Evolutionary conservation across 1,140 invertebrate genomes (phyloP), one percentile per base, ranked within the genome.

Genomic region (Wasmannia auropunctata): DNA sequence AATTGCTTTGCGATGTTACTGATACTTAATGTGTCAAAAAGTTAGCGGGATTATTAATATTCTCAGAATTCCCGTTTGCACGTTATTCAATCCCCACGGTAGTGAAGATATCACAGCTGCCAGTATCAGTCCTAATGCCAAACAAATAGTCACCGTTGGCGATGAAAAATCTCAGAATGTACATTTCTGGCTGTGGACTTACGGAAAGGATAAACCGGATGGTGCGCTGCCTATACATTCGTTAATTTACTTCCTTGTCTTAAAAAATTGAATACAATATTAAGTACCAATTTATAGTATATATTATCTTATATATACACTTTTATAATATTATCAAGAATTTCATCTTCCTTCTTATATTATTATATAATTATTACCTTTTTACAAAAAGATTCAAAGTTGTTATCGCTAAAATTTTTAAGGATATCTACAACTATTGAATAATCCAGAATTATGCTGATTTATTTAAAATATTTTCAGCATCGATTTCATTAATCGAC

Each of bases 161-260:
- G 94, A 95, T 76, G 92, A 93, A 75, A 92, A 92, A 6, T 92
- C 89, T 77, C 95, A 95, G 62, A 91, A 88, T 0, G 91, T 96
- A 0, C 90, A 95, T 49, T 95, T 96, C 91, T 96, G 96, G 96
- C 91, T 96, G 14, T 96, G 96, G 96, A 96, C 95, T 6, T 93
- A 91, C 25, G 95, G 95, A 22, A 88, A 87, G 40, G 93, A 96
- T 43, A 81, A 92, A 77, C 95, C 96, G 6, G 93, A 96, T 91
- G 96, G 96, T 96, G 93, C 63, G 79, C 56, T 49, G 5, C 31
- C 65, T 37, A 6, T 14, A 54, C 16, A 60, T 63, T 63, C 6
- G 28, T 77, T 63, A 22, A 77, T 43, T n/a, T 46, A 60, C 16
- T 40, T 70, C n/a, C 22, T 40, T 16, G 25, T 74, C 7, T 22